Base-by-base conservation (phyloP, 2,797 vertebrate genomes). In the Gastrophryne carolinensis region DNA sequence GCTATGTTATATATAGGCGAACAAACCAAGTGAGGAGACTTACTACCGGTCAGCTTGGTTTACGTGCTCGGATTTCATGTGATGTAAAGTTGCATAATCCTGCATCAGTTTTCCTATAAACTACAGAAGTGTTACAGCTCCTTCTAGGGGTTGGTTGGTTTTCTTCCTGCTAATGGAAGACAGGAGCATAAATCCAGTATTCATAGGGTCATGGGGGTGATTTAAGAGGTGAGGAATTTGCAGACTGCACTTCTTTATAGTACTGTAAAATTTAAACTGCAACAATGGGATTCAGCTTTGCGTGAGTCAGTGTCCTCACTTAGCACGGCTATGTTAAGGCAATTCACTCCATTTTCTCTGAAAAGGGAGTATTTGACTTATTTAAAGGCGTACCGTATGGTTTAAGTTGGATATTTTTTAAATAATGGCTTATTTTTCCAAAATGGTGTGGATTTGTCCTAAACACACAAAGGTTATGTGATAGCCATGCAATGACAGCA, bases 171-270 rank as follows among this genome's bases (percentile, higher is more conserved):
- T 23, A 21, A 11, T 49, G 4, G 32, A 37, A n/a, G 8, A 11
- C 13, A 19, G 32, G 19, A 15, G 52, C n/a, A 66, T 8, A 50
- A 50, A 47, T 29, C 5, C 5, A 13, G n/a, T 23, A 21, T 50
- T 49, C 15, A 65, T 23, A 66, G 17, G 5, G 30, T 19, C 11
- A 35, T n/a, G n/a, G 27, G 21, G 21, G 23, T 26, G 63, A 66
- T 65, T 32, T 50, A 50, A 65, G 27, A 30, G 29, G 17, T 30
- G 11, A 23, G 64, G 64, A 66, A 66, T 66, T 26, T 53, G 64
- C 49, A 53, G 64, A 67, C 49, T 37, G 12, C 8, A 13, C 7
- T 21, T 23, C 15, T 66, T 66, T 67, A 53, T 32, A 35, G 12
- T 32, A 29, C 11, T 15, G 27, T 53, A 26, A 37, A 53, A 2